These are phyloP conservation scores for Cordylochernes scorpioides DNA, from an alignment of 2,888 invertebrate species.

Conservation along the genomic window DNA sequence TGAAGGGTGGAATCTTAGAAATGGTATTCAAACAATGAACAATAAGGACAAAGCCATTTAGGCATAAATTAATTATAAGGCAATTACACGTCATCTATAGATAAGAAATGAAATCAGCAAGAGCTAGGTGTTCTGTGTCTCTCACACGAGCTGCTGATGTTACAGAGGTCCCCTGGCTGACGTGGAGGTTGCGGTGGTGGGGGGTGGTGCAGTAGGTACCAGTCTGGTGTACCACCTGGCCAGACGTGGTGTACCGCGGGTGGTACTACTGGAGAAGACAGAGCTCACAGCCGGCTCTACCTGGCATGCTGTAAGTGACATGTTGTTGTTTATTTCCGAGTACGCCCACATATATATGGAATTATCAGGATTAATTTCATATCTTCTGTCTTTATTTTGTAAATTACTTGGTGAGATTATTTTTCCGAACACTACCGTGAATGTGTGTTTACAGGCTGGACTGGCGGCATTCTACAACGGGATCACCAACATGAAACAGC, in stretches of 20 bases:
- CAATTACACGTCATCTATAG: no score
- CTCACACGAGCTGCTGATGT: no score
- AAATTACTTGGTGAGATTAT: neutral
- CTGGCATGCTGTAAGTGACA: slow-evolving; percentile 21
- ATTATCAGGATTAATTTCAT: neutral
- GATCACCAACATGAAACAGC: slow-evolving; percentile 23
- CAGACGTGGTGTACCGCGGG: slow-evolving; percentile 20
- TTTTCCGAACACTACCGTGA: neutral
- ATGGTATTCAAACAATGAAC: no score
- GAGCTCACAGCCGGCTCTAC: slow-evolving; percentile 24
- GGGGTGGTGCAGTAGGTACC: slow-evolving; percentile 23
- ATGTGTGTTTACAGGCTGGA: slow-evolving; percentile 18
- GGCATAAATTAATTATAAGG: no score
- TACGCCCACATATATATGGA: neutral
- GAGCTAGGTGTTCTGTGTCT: no score
- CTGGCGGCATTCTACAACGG: slow-evolving; percentile 23
- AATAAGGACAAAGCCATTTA: no score
- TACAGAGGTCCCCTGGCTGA: no score
- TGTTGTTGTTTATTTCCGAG: neutral
- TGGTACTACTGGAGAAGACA: slow-evolving; percentile 21
- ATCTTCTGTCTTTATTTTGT: neutral
- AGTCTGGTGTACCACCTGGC: slow-evolving; percentile 24
- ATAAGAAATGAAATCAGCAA: no score
- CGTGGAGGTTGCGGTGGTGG: slow-evolving; percentile 20
- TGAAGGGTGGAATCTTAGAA: no score